Evolutionary conservation across 2,888 invertebrate genomes (phyloP), one percentile per base, ranked within the genome.

Genomic region (Acronicta alni): DNA sequence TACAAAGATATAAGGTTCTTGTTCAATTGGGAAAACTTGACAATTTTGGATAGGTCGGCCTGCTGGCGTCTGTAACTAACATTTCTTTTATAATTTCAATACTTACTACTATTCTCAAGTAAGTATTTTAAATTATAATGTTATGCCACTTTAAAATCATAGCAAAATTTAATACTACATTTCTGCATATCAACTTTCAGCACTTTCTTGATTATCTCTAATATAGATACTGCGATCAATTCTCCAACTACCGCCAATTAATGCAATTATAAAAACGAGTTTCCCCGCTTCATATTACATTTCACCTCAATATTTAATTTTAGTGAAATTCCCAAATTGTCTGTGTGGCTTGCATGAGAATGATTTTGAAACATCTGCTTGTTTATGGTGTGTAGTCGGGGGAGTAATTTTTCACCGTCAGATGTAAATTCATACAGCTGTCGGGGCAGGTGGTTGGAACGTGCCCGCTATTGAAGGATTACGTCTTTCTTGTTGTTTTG

Each of bases 391-490:
- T 82, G 81, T 82, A 61, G 70, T 83, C 78, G 71, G 77, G 87
- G 85, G 88, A 82, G 84, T 85, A 70, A 90, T 91, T 90, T 88
- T 87, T 87, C 84, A 83, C 82, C 81, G 88, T 83, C 87, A 80
- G 85, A 85, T 89, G 83, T 88, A 84, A 86, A 87, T 87, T 85
- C 80, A 78, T 76, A 81, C 93, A 93, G 90, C 92, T 92, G 92
- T 83, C 83, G 64, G 83, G 83, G 87, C 93, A 92, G 92, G 92
- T 92, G 93, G 80, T 60, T 42, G 82, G 87, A 83, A 82, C 89
- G 92, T 92, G 92, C 89, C 83, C 54, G 64, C 78, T 80, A 75
- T 83, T 86, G 85, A 84, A 82, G 80, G 79, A 84, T 85, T 81
- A 75, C 74, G 64, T 80, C 72, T 79, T 80, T 72, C 79, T 77